Evolutionary conservation across 1,140 invertebrate species (phyloP), one percentile per base, ranked within the genome.

Genomic region (Drosophila mojavensis): DNA sequence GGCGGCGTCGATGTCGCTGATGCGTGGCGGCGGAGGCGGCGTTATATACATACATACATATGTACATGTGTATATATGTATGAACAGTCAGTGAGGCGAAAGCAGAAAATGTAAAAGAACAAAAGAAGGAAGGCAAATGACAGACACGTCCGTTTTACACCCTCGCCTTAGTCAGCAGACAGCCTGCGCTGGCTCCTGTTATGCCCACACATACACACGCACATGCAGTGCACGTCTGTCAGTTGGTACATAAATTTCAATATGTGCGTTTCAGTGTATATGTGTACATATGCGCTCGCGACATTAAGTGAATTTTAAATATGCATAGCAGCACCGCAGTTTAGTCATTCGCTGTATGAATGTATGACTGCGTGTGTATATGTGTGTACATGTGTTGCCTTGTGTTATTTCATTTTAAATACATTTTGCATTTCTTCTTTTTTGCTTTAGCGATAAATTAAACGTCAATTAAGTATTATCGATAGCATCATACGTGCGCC

Each of bases 61-160:
- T 36, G 33, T 48, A 30, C 28, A 50, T 2, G 4, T 5, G 15
- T 15, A 47, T 56, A 33, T 48, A 58, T 48, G 48, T 48, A 58
- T 39, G 45, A 51, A 51, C 43, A 67, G 51, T 51, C 28, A 30
- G 36, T 65, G 41, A 60, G 45, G 68, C 55, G 71, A 73, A 75
- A 66, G 64, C 59, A 48, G 62, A 62, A 51, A 63, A 48, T n/a
- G 30, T 28, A 58, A 28, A 59, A 59, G 68, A 67, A 85, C 74
- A 78, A 84, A 81, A 74, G 78, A 74, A 83, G 71, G 71, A 74
- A 74, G 71, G 43, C 70, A 85, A 85, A 78, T 86, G 82, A 86
- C 81, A 75, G 81, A 75, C 81, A 85, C 82, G 81, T 85, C 81
- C 81, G 81, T 77, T 78, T 79, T 78, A 78, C 81, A 84, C 81